Evolutionary conservation across 1,140 invertebrate species (phyloP), one percentile per base, ranked within the genome.

Genomic region (Drosophila quadrilineata): DNA sequence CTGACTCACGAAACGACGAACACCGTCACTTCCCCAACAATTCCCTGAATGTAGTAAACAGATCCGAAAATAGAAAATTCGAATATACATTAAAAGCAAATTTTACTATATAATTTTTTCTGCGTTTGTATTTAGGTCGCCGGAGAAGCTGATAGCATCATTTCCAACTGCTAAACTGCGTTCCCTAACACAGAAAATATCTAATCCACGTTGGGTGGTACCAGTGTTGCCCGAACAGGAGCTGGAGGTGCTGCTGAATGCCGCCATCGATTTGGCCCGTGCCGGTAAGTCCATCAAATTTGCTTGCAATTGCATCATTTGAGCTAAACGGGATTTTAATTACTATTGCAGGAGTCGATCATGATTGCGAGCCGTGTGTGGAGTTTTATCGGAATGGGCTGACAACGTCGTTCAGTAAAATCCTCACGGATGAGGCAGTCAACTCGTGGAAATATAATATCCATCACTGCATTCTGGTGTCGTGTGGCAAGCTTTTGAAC

Each of bases 371-470:
- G 91, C 93, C 95, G 53, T 99, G 98, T 90, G 97, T 98, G 89
- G 92, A 97, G 75, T 99, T 99, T 92, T 98, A 98, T 91, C 94
- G 96, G 75, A 97, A 99, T 90, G 97, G 97, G 12, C 91, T 99
- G 38, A 97, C 96, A 63, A 94, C 97, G 67, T 98, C 97, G 38
- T 99, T 99, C 91, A 97, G 96, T 10, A 98, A 99, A 91, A 98
- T 99, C 88, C 92, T 99, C 75, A 98, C 98, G n/a, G 98, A 99
- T 91, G 98, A 99, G 90, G 98, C 98, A 40, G 98, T 99, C 26
- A 97, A 95, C 85, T 98, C 96, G 85, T 99, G 98, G 98, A 99
- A 98, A 91, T 93, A 94, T 87, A 98, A 98, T 90, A 99, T 99
- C 85, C 98, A 99, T 90, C 95, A 95, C 90, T 98, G 96, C 91